phyloP scores from a whole-genome alignment of 2,113 vertebrate species.

The Sinocyclocheilus maitianheensis region DNA sequence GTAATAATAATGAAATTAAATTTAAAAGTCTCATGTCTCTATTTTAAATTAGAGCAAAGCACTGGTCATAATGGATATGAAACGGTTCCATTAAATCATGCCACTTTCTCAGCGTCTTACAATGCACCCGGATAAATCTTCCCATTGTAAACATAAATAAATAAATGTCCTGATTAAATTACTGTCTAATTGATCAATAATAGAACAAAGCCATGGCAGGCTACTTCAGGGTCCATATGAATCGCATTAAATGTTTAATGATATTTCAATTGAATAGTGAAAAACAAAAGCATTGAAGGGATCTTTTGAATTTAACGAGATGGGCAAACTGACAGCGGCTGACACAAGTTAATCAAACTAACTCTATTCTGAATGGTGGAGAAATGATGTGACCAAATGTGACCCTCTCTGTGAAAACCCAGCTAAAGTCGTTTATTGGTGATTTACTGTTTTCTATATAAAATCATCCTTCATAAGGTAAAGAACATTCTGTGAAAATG shows the following conservation, averaged over 20 bases:
- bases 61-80: constrained; percentile 38
- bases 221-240: constrained; percentile 59
- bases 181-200: constrained; percentile 60
- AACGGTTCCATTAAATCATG: constrained; percentile 21
- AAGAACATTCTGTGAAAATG: no score
- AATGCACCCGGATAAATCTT: constrained; percentile 17
- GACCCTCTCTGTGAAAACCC: no score
- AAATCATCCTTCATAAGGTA: no score
- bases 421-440: no score
- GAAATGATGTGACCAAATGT: neutral
- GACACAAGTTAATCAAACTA: constrained; percentile 70
- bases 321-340: constrained; percentile 63
- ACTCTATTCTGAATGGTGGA: constrained; percentile 65
- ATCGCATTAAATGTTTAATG: constrained; percentile 63
- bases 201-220: constrained; percentile 53
- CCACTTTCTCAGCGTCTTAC: constrained; percentile 1
- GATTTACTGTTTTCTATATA: no score
- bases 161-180: constrained; percentile 41
- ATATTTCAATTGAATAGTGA: constrained; percentile 44
- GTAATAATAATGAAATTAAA: constrained; percentile 43
- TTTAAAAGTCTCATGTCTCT: constrained; percentile 1
- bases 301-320: constrained; percentile 67
- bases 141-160: constrained; percentile 42
- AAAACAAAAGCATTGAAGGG: constrained; percentile 64
- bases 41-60: constrained; percentile 48